Evolutionary conservation across 2,888 invertebrate genomes (phyloP).

Genomic region (Sinohyriopsis cumingii): DNA sequence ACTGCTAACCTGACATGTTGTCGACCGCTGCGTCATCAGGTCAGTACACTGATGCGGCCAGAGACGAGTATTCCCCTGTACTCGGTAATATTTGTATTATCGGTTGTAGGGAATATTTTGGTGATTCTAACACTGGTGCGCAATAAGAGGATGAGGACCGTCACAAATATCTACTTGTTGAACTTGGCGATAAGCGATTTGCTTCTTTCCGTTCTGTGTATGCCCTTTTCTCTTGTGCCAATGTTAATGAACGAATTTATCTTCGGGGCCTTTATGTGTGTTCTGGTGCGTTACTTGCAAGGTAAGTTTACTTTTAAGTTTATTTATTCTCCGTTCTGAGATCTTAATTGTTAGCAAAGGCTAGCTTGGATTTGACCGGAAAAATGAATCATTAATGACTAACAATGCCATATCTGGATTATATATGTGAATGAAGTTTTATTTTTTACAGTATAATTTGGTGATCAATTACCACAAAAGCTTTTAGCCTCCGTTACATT

Average conservation of each 20-base stretch:
- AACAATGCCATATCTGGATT: too few species aligned
- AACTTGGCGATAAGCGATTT: slow-evolving; percentile 81
- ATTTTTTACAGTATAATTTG: too few species aligned
- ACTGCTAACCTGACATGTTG: too few species aligned
- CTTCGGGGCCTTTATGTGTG: slow-evolving; percentile 83
- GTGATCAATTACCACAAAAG: too few species aligned
- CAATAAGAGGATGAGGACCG: slow-evolving; percentile 74
- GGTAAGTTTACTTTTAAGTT: slow-evolving; percentile 74
- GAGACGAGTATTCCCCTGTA: slow-evolving; percentile 78
- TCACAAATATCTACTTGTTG: slow-evolving; percentile 75
- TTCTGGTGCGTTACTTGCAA: slow-evolving; percentile 82
- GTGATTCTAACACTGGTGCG: slow-evolving; percentile 79
- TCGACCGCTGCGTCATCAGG: too few species aligned
- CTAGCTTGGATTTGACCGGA: too few species aligned
- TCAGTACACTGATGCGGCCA: background rate
- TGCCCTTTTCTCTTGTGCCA: slow-evolving; percentile 83
- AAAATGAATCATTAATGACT: too few species aligned
- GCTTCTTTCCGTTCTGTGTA: slow-evolving; percentile 85
- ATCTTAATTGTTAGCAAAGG: background rate
- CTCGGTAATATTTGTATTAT: slow-evolving; percentile 83
- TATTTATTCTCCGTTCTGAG: too few species aligned
- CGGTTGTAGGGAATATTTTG: slow-evolving; percentile 84
- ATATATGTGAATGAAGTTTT: too few species aligned
- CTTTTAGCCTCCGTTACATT: too few species aligned
- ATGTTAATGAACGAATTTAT: slow-evolving; percentile 80